Evolutionary conservation across 2,113 vertebrate species (phyloP).

Genomic region (Trogon surrucura): DNA sequence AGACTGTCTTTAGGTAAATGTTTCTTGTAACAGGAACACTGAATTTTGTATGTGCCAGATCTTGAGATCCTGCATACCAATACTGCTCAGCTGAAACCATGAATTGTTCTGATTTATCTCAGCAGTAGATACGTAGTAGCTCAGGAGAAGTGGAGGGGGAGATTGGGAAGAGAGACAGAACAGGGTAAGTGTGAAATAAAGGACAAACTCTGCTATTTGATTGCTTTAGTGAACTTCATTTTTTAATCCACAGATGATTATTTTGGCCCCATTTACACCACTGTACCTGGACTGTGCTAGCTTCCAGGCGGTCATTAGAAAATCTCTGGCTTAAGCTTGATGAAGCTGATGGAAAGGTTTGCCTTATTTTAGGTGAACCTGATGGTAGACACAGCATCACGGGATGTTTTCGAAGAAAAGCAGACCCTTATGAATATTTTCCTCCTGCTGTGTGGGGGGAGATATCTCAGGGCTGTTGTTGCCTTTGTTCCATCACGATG

Average conservation of each 20-base stretch:
- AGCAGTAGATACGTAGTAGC: background rate
- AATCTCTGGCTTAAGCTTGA: background rate
- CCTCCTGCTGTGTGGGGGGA: conserved; percentile 8
- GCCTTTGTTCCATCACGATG: conserved; percentile 24
- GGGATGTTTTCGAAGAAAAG: conserved; percentile 1
- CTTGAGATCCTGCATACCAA: background rate
- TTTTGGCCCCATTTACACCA: background rate
- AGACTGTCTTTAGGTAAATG: background rate
- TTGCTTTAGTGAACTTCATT: background rate
- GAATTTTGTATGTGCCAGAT: background rate
- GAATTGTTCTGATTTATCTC: background rate
- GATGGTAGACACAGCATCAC: background rate
- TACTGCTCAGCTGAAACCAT: background rate
- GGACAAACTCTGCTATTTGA: background rate
- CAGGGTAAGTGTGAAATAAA: background rate
- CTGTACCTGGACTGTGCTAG: background rate
- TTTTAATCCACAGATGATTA: background rate
- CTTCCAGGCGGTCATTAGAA: background rate
- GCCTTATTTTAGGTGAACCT: background rate
- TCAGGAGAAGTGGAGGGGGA: fast-evolving
- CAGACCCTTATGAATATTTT: conserved; percentile 27
- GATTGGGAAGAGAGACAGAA: background rate
- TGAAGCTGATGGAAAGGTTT: background rate
- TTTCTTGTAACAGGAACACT: background rate
- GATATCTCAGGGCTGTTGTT: conserved; percentile 26